Base-by-base conservation (phyloP, 2,888 invertebrate genomes). In the Helicoverpa assulta region DNA sequence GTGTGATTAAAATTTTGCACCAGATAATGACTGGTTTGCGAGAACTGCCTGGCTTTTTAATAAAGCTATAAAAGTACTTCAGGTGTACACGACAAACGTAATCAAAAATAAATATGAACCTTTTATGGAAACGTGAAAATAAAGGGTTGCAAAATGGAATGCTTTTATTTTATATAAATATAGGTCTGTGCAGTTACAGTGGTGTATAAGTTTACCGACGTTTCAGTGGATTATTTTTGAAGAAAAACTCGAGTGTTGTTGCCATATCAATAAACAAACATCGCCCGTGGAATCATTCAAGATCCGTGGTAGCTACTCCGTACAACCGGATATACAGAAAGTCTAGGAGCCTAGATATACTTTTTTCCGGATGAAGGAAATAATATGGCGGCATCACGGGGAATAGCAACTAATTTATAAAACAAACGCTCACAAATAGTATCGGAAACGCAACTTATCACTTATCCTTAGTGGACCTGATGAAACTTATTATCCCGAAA, bases 401-500 rank as follows among this genome's bases (percentile, higher is more conserved):
- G 62, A n/a, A 47, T 56, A 56, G 76, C 76, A 80, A 81, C 71
- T 82, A 65, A 80, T 80, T 70, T 71, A 76, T 68, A 54, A 68
- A 70, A 57, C 65, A 58, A 71, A 65, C 57, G 56, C 47, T 16
- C 51, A 69, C 52, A 68, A 76, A 60, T 72, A 57, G 63, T 73
- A 71, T 71, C 65, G 65, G 52, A 70, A 79, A 72, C 82, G 60
- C 68, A 81, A 82, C 81, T 81, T 81, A 74, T 69, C 83, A 82
- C 81, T 81, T 81, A 81, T 64, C 54, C 55, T 67, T 77, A 82
- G 73, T 72, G 62, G 59, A 66, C 0, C 64, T 80, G 82, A 81
- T 80, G 77, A 73, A 81, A 82, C 83, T 80, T 81, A 82, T 80
- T 76, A 77, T 71, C 80, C 18, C 58, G 37, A 61, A 67, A 73